Evolutionary conservation across 2,113 vertebrate species (phyloP).

Genomic region (Papio anubis): DNA sequence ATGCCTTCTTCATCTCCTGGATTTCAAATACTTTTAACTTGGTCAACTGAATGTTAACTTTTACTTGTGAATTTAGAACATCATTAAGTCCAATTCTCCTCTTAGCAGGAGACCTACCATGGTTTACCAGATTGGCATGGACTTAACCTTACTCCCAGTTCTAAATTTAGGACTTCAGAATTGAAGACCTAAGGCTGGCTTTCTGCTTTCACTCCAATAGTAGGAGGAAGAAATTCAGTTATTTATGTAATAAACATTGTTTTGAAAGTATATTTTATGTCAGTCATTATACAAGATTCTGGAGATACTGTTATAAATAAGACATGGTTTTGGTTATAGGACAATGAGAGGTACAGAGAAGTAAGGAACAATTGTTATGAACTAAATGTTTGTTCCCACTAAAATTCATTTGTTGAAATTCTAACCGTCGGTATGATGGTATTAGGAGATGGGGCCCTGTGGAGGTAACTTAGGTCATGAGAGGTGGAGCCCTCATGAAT

Average conservation of each 20-base stretch:
- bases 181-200: not conserved
- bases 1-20: not conserved
- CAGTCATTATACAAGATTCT: not conserved
- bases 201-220: not conserved
- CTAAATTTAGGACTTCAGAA: not conserved
- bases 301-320: not conserved
- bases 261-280: not conserved
- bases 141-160: not conserved
- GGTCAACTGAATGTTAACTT: not conserved
- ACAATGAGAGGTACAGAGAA: not conserved
- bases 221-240: not conserved
- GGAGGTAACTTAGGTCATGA: not conserved
- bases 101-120: not conserved
- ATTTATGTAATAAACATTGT: not conserved
- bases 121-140: not conserved
- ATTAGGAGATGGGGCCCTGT: not conserved
- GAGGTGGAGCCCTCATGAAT: not conserved
- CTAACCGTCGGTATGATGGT: not conserved
- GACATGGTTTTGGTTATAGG: not conserved
- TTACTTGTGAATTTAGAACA: not conserved
- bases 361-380: not conserved
- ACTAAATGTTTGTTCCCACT: not conserved
- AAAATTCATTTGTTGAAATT: not conserved
- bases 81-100: not conserved
- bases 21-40: not conserved